Percentiles rank a stretch among this genome's conserved stretches.
Conservation (phyloP, 2,797 vertebrate genomes). For the Amblyopsis hoosieri region DNA sequence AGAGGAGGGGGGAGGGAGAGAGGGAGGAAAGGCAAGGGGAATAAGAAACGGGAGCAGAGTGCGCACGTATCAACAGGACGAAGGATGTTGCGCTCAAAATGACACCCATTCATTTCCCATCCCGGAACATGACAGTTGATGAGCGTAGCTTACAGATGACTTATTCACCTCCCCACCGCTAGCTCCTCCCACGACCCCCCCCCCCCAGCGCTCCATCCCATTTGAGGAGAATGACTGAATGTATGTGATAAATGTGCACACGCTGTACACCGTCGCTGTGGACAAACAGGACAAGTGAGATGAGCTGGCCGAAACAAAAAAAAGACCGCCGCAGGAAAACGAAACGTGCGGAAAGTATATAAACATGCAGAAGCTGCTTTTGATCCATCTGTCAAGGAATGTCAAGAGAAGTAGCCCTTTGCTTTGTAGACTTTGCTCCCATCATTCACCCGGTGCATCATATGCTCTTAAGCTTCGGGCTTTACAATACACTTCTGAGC, state of each 20-base stretch:
- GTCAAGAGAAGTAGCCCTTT: slow-evolving; percentile 22
- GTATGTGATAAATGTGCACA: not conserved
- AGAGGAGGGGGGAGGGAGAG: slow-evolving; percentile 10
- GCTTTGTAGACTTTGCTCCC: slow-evolving; percentile 35
- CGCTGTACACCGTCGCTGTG: not conserved
- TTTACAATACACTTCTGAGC: slow-evolving; percentile 43
- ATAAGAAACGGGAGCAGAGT: slow-evolving; percentile 8
- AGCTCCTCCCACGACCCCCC: not conserved
- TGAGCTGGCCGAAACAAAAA: slow-evolving; percentile 11
- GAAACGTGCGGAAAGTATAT: slow-evolving; percentile 7
- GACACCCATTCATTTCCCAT: not conserved
- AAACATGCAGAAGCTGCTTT: slow-evolving; percentile 31
- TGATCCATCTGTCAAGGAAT: slow-evolving; percentile 40
- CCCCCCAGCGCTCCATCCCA: not conserved
- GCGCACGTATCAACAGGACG: slow-evolving; percentile 43
- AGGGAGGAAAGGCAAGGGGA: slow-evolving; percentile 25
- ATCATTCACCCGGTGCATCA: slow-evolving; percentile 26
- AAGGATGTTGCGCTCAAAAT: not conserved
- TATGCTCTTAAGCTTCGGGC: slow-evolving; percentile 34
- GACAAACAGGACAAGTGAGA: slow-evolving; percentile 13
- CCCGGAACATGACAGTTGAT: slow-evolving; percentile 22
- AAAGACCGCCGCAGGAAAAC: slow-evolving; percentile 23
- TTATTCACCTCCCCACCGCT: slow-evolving; percentile 18
- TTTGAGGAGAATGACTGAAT: not conserved
- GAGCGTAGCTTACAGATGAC: slow-evolving; percentile 19